Percentiles rank a stretch among this genome's conserved stretches.
Conservation (phyloP, 2,888 invertebrate genomes). For the Drosophila kanekoi region DNA sequence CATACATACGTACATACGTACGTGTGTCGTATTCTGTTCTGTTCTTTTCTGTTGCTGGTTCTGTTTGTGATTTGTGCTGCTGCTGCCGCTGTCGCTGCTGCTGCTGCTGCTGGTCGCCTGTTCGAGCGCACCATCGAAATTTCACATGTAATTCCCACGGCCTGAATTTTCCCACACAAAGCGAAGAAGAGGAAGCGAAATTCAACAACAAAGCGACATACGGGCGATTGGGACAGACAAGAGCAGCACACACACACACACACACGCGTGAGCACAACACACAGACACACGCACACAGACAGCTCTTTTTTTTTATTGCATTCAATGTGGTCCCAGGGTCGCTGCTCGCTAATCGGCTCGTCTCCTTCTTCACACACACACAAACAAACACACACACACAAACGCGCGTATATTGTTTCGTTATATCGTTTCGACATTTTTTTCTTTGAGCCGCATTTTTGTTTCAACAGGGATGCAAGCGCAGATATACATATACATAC, state of each 20-base stretch:
- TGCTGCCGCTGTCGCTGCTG: slow-evolving; percentile 62
- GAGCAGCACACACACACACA: slow-evolving; percentile 31
- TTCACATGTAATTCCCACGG: slow-evolving; percentile 85
- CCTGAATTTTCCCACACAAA: slow-evolving; percentile 85
- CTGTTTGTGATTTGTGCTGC: slow-evolving; percentile 35
- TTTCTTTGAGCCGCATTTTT: slow-evolving; percentile 44
- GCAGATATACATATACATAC: not conserved
- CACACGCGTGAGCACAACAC: slow-evolving; percentile 17
- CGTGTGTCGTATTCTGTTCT: slow-evolving; percentile 25
- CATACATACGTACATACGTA: slow-evolving; percentile 15
- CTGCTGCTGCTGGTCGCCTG: slow-evolving; percentile 83
- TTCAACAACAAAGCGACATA: slow-evolving; percentile 67
- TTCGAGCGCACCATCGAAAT: slow-evolving; percentile 85
- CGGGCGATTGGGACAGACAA: slow-evolving; percentile 62
- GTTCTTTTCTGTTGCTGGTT: slow-evolving; percentile 43
- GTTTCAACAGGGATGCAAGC: slow-evolving; percentile 47
- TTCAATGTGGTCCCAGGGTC: slow-evolving; percentile 78
- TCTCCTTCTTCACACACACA: slow-evolving; percentile 42
- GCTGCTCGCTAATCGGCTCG: slow-evolving; percentile 58
- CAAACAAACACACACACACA: slow-evolving; percentile 10
- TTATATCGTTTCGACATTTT: slow-evolving; percentile 56
- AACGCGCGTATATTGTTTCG: slow-evolving; percentile 27
- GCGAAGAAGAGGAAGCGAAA: slow-evolving; percentile 73
- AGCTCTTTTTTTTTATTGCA: slow-evolving; percentile 58
- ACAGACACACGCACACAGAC: slow-evolving; percentile 13